Conservation (phyloP, 2,888 invertebrate genomes). For the Pseudococcus viburni region DNA sequence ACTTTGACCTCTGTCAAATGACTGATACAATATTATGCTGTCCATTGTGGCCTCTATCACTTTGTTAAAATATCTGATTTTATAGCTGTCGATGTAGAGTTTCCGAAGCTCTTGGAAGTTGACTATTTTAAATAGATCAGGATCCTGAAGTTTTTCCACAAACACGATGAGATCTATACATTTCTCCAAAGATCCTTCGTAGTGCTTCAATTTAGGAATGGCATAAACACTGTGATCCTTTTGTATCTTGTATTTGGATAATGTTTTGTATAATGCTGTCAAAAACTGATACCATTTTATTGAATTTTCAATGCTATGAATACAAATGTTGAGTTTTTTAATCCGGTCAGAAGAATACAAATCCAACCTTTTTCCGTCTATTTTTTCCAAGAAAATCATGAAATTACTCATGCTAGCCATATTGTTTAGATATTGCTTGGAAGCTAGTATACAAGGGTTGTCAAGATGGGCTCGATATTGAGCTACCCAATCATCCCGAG, state of each 20-base stretch:
- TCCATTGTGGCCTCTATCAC: neutral
- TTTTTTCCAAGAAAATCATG: neutral
- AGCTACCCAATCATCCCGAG: neutral
- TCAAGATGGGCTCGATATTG: neutral
- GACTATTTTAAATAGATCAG: no score
- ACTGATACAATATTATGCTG: neutral
- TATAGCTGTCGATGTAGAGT: neutral
- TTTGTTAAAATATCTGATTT: neutral
- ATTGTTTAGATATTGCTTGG: neutral
- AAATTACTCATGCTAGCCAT: neutral
- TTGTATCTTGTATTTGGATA: neutral
- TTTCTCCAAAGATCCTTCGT: no score
- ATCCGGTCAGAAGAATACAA: neutral
- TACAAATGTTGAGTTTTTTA: neutral
- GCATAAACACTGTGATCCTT: neutral
- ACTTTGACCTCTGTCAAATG: neutral
- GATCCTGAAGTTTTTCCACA: no score
- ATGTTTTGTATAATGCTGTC: neutral
- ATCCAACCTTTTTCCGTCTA: neutral
- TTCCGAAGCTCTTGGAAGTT: no score
- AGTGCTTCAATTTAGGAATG: neutral
- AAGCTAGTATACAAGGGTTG: neutral
- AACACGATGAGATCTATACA: no score
- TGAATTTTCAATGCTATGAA: neutral
- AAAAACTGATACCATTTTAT: constrained; percentile 13